Evolutionary conservation across 2,113 vertebrate genomes (phyloP).

Genomic region (Salvelinus fontinalis): DNA sequence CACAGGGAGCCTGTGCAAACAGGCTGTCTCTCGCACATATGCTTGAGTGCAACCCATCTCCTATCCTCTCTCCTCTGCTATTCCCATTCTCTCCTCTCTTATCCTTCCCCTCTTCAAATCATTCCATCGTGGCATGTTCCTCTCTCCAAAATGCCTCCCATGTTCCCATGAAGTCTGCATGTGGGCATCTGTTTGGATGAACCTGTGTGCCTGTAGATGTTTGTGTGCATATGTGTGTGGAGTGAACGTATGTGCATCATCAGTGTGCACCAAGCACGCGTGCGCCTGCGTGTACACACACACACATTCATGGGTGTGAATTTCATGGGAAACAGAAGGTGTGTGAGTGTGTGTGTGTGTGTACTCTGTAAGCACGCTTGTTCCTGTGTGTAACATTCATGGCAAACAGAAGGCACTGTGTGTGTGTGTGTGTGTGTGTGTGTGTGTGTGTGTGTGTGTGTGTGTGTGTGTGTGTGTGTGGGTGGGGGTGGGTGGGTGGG

Average conservation of each 20-base stretch:
- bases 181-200: background rate
- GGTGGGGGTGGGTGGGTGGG: background rate
- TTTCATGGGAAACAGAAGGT: no score
- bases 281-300: background rate
- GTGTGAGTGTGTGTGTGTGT: conserved; percentile 6
- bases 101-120: no score
- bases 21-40: no score
- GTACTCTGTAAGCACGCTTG: background rate
- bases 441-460: background rate
- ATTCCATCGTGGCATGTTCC: no score
- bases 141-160: no score
- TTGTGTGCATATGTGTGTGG: conserved; percentile 7
- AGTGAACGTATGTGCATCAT: background rate
- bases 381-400: background rate
- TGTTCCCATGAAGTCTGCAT: background rate
- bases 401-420: background rate
- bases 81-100: no score
- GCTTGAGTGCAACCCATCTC: no score
- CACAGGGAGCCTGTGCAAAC: background rate
- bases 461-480: background rate
- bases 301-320: background rate
- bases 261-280: no score
- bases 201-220: background rate
- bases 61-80: no score
- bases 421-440: background rate